These are phyloP conservation scores for Dipodomys stephensi DNA, from an alignment of 2,113 vertebrate genomes.

Conservation along the genomic window DNA sequence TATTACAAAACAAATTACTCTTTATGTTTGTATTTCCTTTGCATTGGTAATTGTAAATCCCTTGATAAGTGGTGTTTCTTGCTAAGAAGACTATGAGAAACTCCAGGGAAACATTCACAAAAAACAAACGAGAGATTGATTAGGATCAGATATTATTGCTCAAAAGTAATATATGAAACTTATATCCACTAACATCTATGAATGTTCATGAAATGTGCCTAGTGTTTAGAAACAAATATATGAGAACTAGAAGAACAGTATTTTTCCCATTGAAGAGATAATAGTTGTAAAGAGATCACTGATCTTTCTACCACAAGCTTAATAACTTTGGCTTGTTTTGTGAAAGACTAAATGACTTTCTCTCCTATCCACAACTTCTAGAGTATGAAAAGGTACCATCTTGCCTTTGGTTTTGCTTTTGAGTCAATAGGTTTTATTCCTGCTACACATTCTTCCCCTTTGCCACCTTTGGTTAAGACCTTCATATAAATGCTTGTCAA, in stretches of 20 bases:
- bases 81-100: slow-evolving; percentile 3
- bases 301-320: neutral
- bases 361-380: neutral
- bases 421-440: neutral
- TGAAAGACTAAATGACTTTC: neutral
- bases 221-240: neutral
- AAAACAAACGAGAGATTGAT: neutral
- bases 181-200: neutral
- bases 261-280: neutral
- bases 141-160: neutral
- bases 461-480: neutral
- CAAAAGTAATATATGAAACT: slow-evolving; percentile 11
- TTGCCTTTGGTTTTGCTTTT: slow-evolving; percentile 3
- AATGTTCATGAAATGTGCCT: neutral
- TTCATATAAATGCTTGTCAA: neutral
- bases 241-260: neutral
- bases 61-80: neutral
- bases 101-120: neutral
- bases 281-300: neutral
- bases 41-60: neutral
- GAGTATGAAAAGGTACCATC: neutral
- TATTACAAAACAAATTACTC: neutral
- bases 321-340: neutral
- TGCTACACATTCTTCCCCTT: neutral
- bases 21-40: neutral